A percentile compares a stretch with the other conserved stretches of the same genome.
Conservation (phyloP, 2,113 vertebrate species). For the Gymnocephalus cernua region DNA sequence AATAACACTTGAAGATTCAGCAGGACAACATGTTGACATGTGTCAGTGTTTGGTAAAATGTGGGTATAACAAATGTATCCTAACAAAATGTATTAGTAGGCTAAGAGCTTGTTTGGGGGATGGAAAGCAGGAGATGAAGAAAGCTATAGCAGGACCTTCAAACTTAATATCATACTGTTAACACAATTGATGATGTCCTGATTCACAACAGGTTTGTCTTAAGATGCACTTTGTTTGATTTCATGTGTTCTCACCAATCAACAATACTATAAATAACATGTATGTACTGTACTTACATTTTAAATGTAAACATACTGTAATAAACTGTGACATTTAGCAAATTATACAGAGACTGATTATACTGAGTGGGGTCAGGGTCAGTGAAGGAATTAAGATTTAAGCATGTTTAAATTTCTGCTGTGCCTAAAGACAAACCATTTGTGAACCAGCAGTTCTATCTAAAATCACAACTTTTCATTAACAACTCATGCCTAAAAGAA, state of each 20-base stretch:
- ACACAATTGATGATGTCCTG: neutral
- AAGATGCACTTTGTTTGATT: neutral
- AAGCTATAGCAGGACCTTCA: neutral
- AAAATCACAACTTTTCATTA: neutral
- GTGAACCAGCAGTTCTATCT: constrained; percentile 22
- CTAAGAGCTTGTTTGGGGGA: rapidly evolving
- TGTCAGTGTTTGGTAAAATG: neutral
- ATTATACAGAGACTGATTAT: too few species aligned
- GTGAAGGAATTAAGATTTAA: neutral
- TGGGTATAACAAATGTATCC: neutral
- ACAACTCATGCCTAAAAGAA: constrained; percentile 3
- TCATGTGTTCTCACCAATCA: neutral
- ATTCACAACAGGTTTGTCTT: constrained; percentile 8
- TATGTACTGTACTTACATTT: neutral
- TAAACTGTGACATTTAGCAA: neutral
- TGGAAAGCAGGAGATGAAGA: constrained; percentile 1
- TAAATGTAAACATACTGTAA: neutral
- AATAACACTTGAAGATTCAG: neutral
- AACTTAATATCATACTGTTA: neutral
- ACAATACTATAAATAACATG: neutral
- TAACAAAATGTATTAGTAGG: neutral
- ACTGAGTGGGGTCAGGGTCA: neutral
- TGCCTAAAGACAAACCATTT: constrained; percentile 8
- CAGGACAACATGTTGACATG: constrained; percentile 1
- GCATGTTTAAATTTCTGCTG: neutral